Base-by-base conservation (phyloP, 2,113 vertebrate genomes). In the Astatotilapia flaviijosephi region DNA sequence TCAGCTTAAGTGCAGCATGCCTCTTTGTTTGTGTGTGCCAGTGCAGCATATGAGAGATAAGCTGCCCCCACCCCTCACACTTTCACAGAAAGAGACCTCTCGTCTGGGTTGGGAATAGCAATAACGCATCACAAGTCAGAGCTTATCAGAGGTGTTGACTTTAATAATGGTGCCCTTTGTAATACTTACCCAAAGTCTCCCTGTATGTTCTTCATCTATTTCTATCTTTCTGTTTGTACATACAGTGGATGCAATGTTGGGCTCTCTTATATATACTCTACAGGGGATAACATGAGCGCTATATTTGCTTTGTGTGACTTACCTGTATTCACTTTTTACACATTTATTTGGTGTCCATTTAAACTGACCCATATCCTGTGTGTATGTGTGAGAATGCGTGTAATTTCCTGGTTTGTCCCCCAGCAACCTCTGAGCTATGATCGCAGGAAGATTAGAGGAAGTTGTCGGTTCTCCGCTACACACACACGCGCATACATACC, bases 361-460 rank as follows among this genome's bases (percentile, higher is more conserved):
- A 87, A 54, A 49, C 19, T 17, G 14, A 81, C 45, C 49, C 53
- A 13, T 26, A 13, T 26, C 35, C 15, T 51, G 47, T 56, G 84
- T 86, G 56, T 80, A 68, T 81, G 82, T 68, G 62, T 68, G 56
- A 79, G 55, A 86, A 53, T 79, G 87, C 49, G 40, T 83, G 68
- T 82, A 80, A 91, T 92, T 93, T 94, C 92, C 91, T 92, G 86
- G 88, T 89, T 77, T 92, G 90, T 90, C 89, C 90, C 84, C 82
- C 90, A 58, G 21, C 89, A 92, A 80, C 85, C 90, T 88, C 86
- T 68, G 6, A 84, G 80, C 84, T 93, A 79, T 92, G 93, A 94
- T 94, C 92, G 93, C 93, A 95, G 94, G 93, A 94, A 93, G 91
- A 88, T 82, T 28, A 92, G 90, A 93, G 90, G 92, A 94, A 93